Percentiles rank a stretch among this genome's conserved stretches.
phyloP scores from a whole-genome alignment of 2,797 vertebrate genomes.

The Gadopsis marmoratus region DNA sequence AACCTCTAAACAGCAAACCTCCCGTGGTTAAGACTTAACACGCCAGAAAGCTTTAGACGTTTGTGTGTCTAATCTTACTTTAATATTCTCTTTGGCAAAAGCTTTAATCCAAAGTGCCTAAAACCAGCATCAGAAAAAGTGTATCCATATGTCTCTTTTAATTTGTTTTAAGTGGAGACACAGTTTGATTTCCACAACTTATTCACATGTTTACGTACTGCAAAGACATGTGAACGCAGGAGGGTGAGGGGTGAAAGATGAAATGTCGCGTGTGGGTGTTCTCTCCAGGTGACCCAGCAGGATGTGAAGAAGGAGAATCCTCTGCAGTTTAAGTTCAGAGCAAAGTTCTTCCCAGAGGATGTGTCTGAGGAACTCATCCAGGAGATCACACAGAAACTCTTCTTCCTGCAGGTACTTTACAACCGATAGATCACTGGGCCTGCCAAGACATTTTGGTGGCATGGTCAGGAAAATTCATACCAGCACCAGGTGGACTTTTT shows the following conservation, averaged over 20 bases:
- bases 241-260: not conserved
- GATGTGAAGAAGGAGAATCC: conserved; percentile 96
- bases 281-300: conserved; percentile 91
- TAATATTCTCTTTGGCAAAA: conserved; percentile 5
- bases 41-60: not conserved
- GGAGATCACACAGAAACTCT: conserved; percentile 97
- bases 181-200: not conserved
- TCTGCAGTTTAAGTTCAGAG: conserved; percentile 94
- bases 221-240: not conserved
- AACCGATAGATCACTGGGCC: too few relatives aligned
- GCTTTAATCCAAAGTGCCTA: conserved; percentile 1
- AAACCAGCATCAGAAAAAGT: not conserved
- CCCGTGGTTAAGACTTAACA: not conserved
- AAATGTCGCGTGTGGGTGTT: not conserved
- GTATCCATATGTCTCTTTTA: not conserved
- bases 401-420: conserved; percentile 91
- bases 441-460: not conserved
- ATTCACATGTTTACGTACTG: not conserved
- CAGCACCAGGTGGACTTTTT: not conserved
- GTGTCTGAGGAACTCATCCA: conserved; percentile 96
- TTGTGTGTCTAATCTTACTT: not conserved
- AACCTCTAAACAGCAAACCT: not conserved
- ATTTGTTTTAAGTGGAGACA: not conserved
- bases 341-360: conserved; percentile 96
- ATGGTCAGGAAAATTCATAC: not conserved